Evolutionary conservation across 2,888 invertebrate genomes (phyloP).

Genomic region (Rotaria socialis): DNA sequence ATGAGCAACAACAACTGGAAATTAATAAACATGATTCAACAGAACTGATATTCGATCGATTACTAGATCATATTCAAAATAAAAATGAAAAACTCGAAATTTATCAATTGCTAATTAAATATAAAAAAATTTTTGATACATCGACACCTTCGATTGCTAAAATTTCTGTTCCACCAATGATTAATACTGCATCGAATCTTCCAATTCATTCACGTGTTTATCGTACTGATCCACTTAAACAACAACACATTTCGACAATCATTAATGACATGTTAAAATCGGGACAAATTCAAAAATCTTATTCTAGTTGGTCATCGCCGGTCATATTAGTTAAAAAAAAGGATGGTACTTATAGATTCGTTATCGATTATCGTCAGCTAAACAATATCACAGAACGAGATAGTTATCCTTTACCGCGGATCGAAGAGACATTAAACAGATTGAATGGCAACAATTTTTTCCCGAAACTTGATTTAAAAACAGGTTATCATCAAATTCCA

Average conservation of each 20-base stretch:
- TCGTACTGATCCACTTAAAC: background rate
- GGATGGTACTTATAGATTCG: background rate
- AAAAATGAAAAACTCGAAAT: background rate
- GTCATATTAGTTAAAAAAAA: background rate
- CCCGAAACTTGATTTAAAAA: background rate
- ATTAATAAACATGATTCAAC: background rate
- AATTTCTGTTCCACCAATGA: background rate
- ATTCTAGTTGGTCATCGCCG: background rate
- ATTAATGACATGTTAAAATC: background rate
- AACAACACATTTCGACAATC: background rate
- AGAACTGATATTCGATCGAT: background rate
- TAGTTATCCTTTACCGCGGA: background rate
- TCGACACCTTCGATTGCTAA: background rate
- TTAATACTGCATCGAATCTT: background rate
- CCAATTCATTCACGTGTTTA: background rate
- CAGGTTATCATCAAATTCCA: background rate
- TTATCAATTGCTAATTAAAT: background rate
- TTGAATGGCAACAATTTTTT: background rate
- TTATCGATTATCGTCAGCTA: background rate
- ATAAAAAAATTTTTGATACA: background rate
- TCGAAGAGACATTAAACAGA: background rate
- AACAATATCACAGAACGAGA: background rate
- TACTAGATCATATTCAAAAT: background rate
- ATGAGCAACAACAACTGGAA: background rate
- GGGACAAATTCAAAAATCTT: background rate